These are phyloP conservation scores for Narcine bancroftii DNA, from an alignment of 2,113 vertebrate species.

Conservation along the genomic window DNA sequence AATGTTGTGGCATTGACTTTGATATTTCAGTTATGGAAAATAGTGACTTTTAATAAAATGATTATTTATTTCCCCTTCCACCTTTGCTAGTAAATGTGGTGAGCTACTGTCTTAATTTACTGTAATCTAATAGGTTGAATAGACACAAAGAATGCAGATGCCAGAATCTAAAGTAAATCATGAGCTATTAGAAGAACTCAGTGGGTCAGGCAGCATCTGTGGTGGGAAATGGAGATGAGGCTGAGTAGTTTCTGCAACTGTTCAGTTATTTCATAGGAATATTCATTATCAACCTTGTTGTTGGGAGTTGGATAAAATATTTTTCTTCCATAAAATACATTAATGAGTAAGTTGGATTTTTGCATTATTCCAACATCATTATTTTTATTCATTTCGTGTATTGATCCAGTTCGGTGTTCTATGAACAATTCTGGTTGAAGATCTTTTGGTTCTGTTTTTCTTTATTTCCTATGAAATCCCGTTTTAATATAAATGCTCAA, in stretches of 20 bases:
- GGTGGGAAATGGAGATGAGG: no score
- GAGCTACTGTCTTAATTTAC: neutral
- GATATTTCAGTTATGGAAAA: neutral
- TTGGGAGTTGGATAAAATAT: neutral
- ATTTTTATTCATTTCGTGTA: neutral
- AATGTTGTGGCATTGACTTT: neutral
- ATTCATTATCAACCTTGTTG: neutral
- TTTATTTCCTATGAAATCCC: neutral
- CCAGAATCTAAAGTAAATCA: no score
- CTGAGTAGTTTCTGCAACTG: neutral
- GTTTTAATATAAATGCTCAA: neutral
- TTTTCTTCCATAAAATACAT: neutral
- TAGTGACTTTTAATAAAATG: no score
- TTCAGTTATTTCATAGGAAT: neutral
- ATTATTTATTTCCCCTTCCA: neutral
- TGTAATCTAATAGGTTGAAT: neutral
- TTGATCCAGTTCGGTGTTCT: neutral
- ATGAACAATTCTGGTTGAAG: neutral
- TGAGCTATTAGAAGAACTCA: no score
- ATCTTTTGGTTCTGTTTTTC: neutral
- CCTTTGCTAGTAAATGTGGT: neutral
- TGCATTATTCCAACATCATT: neutral
- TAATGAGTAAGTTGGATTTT: neutral
- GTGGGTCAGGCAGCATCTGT: no score
- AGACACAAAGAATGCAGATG: no score